A percentile compares a stretch with the other conserved stretches of the same genome.
Conservation (phyloP, 2,888 invertebrate genomes). For the Melinopterus prodromus region DNA sequence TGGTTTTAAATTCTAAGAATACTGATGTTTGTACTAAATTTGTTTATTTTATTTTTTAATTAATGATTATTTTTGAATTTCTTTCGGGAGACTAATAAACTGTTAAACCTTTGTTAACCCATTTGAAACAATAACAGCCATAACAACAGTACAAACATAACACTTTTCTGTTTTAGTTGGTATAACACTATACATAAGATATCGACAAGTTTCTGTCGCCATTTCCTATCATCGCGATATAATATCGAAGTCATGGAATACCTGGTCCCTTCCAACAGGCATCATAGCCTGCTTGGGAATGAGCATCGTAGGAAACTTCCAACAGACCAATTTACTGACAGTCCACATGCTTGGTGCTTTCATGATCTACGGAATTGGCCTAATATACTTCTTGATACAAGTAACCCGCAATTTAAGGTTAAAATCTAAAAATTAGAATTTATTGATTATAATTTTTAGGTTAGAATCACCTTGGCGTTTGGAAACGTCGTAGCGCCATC, state of each 20-base stretch:
- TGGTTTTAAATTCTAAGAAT: no score
- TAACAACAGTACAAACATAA: not conserved
- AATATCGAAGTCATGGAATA: conserved; percentile 34
- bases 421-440: not conserved
- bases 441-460: not conserved
- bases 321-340: conserved; percentile 37
- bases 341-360: conserved; percentile 41
- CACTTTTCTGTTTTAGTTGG: conserved; percentile 36
- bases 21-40: no score
- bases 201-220: conserved; percentile 39
- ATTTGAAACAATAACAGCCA: no score
- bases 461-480: not conserved
- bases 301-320: conserved; percentile 42
- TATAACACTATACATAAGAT: conserved; percentile 38
- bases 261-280: conserved; percentile 38
- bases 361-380: conserved; percentile 38
- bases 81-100: no score
- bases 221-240: conserved; percentile 16
- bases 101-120: no score
- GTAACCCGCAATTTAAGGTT: conserved; percentile 22
- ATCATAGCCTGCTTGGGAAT: conserved; percentile 39
- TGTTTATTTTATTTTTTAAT: no score
- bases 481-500: not conserved
- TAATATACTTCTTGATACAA: conserved; percentile 38
- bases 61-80: no score